Evolutionary conservation across 1,140 invertebrate species (phyloP), one percentile per base, ranked within the genome.

Genomic region (Rhysida immarginata): DNA sequence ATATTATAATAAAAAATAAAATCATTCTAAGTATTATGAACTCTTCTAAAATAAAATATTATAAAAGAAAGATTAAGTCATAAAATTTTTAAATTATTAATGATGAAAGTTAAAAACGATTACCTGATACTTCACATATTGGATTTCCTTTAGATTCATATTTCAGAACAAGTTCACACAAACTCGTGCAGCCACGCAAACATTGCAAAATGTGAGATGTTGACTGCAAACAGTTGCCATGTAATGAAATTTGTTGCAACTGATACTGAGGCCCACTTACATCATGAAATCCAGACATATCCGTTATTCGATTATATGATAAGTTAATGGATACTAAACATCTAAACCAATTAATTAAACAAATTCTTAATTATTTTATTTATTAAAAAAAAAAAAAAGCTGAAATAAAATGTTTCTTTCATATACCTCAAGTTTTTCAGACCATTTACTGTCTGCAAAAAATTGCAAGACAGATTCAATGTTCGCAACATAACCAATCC

Each of bases 281-380:
- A 13, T 51, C 49, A 5, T 25, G 49, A 26, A 51, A 51, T 8
- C 49, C 49, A 26, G 24, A 26, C 2, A 51, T 3, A 27, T 51
- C 49, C 3, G 49, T 51, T 11, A 51, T 51, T 21, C 49, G 23
- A 51, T 51, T 51, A 25, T 51, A 27, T 3, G 49, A 51, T 11
- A 51, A 20, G 20, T 51, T 51, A 27, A 51, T 51, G 26, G 49
- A 51, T 11, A 51, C 49, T 51, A 51, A 27, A 51, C 49, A 51
- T 27, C 49, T 51, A 21, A 21, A 51, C 24, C 24, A 26, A 51
- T 35, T 35, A 8, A 8, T 35, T 5, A 35, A 5, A 35, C 5
- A 8, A 8, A 8, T 35, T 8, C 5, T 5, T 8, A 35, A 35
- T 35, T 16, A 35, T 35, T 35, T 5, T 35, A 8, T 35, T 35